Conservation (phyloP, 2,797 vertebrate genomes). For the Lycodopsis pacificus region DNA sequence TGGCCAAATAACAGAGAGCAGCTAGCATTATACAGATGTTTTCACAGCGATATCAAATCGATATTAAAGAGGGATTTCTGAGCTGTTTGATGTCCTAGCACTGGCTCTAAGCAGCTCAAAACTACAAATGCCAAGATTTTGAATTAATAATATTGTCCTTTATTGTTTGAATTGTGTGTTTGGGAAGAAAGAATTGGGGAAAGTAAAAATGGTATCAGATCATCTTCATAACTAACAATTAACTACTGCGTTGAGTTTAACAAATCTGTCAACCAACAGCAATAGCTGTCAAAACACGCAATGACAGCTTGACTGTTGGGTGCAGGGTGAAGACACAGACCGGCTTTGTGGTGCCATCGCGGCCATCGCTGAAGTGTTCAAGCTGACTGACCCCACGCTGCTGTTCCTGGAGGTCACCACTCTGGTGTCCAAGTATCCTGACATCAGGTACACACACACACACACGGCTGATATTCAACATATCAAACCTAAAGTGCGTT, state of each 20-base stretch:
- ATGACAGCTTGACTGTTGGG: not conserved
- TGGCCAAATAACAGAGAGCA: too few species aligned
- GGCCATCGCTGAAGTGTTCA: conserved; percentile 96
- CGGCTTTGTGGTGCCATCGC: conserved; percentile 91
- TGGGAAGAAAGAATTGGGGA: not conserved
- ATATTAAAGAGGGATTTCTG: too few species aligned
- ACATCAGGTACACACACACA: conserved; percentile 89
- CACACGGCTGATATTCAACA: not conserved
- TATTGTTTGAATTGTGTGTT: not conserved
- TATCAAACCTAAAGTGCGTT: too few species aligned
- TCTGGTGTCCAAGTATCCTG: conserved; percentile 95
- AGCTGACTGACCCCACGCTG: conserved; percentile 95
- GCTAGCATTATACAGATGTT: too few species aligned
- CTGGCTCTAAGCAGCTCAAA: too few species aligned
- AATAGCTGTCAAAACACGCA: not conserved
- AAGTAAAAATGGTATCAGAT: not conserved
- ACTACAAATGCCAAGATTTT: too few species aligned
- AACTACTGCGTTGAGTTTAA: not conserved
- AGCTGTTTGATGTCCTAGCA: too few species aligned
- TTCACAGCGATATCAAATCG: too few species aligned
- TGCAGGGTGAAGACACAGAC: conserved; percentile 88
- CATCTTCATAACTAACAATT: not conserved
- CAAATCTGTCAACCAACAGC: not conserved
- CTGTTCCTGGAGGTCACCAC: conserved; percentile 97
- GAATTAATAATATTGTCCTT: not conserved